Evolutionary conservation across 2,113 vertebrate genomes (phyloP).

Genomic region (Marcusenius ussheri): DNA sequence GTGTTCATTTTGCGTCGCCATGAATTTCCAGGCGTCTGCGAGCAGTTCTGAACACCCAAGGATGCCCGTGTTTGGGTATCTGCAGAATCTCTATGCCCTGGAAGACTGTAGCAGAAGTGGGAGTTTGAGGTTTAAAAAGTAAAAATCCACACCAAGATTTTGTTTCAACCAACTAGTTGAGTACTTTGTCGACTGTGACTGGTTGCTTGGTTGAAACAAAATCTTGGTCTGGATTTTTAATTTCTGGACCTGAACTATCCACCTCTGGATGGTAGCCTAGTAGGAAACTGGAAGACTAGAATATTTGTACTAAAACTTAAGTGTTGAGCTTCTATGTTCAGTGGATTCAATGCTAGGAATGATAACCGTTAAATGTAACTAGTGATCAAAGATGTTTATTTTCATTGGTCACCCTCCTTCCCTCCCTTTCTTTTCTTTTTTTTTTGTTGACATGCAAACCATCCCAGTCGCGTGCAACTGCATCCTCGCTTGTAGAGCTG

Average conservation of each 20-base stretch:
- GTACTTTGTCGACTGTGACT: neutral
- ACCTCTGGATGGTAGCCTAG: neutral
- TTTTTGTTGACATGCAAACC: slow-evolving; percentile 4
- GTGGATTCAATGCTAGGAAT: neutral
- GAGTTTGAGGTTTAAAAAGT: neutral
- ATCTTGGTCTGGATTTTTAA: neutral
- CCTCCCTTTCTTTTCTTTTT: neutral
- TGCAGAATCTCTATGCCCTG: neutral
- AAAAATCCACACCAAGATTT: neutral
- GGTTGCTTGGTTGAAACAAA: neutral
- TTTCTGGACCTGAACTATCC: neutral
- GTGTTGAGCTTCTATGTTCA: neutral
- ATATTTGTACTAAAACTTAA: neutral
- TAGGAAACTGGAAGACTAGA: neutral
- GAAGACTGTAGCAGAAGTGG: neutral
- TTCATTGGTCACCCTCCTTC: neutral
- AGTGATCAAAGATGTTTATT: neutral
- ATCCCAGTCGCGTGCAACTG: neutral
- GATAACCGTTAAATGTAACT: neutral
- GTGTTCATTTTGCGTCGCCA: slow-evolving; percentile 22
- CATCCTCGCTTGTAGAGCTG: neutral
- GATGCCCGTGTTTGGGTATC: neutral
- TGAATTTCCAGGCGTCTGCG: neutral
- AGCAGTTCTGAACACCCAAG: neutral
- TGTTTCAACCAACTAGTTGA: neutral